Conservation (phyloP, 2,113 vertebrate species). For the Spizaetus ornatus region DNA sequence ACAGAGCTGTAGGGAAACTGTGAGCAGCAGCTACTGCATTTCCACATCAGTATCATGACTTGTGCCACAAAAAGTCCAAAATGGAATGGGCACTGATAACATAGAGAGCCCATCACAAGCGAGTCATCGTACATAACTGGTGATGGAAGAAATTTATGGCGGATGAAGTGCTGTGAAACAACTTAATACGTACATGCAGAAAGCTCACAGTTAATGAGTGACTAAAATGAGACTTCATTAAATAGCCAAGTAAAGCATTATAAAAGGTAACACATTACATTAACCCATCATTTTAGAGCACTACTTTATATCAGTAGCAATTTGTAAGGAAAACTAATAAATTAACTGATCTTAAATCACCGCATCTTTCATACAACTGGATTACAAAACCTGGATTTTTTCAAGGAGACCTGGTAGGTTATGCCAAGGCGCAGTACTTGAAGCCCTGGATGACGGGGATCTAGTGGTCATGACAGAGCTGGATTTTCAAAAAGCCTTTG, state of each 20-base stretch:
- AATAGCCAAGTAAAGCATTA: background rate
- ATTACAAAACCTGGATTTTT: background rate
- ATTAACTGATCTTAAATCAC: background rate
- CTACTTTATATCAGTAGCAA: background rate
- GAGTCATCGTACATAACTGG: background rate
- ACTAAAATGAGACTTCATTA: background rate
- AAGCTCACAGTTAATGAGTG: background rate
- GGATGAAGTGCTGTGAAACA: background rate
- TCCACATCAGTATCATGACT: background rate
- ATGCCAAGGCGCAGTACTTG: background rate
- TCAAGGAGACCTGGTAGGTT: background rate
- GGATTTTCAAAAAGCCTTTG: background rate
- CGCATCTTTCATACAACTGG: background rate
- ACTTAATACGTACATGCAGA: background rate
- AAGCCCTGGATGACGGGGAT: background rate
- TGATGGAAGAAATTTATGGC: background rate
- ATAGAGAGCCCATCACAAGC: background rate
- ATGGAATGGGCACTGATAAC: background rate
- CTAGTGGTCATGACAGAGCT: background rate
- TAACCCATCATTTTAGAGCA: background rate
- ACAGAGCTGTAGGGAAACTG: background rate
- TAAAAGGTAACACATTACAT: background rate
- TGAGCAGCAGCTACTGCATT: background rate
- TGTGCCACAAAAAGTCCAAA: background rate
- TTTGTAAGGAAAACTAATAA: background rate